phyloP scores from a whole-genome alignment of 2,797 vertebrate genomes.

The Anguilla megastoma region DNA sequence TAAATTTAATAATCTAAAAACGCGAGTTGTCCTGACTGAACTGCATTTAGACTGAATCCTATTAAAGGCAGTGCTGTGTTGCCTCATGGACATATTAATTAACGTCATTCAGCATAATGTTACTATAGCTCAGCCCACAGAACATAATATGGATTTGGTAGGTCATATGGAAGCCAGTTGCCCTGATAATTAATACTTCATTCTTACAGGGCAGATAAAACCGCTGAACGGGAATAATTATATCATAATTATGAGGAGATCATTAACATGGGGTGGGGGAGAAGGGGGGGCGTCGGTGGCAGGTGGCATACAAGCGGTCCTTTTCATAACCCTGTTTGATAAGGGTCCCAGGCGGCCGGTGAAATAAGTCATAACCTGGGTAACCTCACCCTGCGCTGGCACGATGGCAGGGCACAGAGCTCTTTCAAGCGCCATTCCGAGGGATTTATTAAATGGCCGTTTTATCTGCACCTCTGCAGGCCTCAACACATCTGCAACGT shows the following conservation, averaged over 20 bases:
- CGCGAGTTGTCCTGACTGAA: not conserved
- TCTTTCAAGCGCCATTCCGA: not conserved
- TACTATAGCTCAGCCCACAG: not conserved
- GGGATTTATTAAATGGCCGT: conserved; percentile 28
- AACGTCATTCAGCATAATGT: not conserved
- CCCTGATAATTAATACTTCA: not conserved
- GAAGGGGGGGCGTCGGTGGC: no score
- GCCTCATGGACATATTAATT: not conserved
- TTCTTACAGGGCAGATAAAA: not conserved
- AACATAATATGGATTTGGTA: not conserved
- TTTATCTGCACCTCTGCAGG: conserved; percentile 28
- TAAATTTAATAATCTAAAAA: no score
- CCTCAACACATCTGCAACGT: not conserved
- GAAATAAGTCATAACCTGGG: not conserved
- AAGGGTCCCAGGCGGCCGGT: not conserved
- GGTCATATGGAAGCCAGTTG: not conserved
- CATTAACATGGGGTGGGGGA: not conserved
- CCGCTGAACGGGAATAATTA: not conserved
- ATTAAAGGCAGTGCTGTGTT: not conserved
- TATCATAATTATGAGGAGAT: not conserved
- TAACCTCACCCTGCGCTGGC: not conserved
- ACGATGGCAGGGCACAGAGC: not conserved
- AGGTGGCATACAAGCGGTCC: no score
- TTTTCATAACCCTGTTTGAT: conserved; percentile 17
- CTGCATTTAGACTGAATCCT: not conserved